Conservation (phyloP, 35 echinoderm and acorn worm species). For the Nesometra sesokonis region DNA sequence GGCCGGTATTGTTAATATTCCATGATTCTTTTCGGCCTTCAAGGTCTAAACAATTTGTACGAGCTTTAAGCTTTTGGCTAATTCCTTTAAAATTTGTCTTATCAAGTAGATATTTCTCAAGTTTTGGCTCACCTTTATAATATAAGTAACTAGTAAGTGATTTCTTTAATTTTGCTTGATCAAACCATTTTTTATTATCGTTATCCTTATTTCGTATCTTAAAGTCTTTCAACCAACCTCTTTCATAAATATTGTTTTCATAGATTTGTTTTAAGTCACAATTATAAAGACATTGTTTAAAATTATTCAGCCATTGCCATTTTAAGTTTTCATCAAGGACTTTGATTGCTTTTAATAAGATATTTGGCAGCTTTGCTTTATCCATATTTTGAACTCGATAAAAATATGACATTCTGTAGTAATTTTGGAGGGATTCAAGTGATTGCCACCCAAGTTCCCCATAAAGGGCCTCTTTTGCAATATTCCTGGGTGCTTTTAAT, state of each 20-base stretch:
- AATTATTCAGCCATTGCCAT: background rate
- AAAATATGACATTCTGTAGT: background rate
- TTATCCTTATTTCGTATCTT: background rate
- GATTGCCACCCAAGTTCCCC: background rate
- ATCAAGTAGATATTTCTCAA: background rate
- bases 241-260: background rate
- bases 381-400: background rate
- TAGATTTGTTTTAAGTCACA: background rate
- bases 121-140: background rate
- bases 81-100: background rate
- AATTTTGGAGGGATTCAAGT: background rate
- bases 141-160: background rate
- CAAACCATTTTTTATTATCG: background rate
- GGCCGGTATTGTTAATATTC: background rate
- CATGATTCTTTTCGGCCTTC: background rate
- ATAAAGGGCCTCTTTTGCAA: background rate
- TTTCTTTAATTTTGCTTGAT: background rate
- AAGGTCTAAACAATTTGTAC: background rate
- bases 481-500: background rate
- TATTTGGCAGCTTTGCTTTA: background rate
- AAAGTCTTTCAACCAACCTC: background rate
- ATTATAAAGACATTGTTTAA: background rate
- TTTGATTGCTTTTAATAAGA: background rate
- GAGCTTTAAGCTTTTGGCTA: background rate
- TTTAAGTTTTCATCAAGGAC: background rate